Conservation (phyloP, 2,797 vertebrate genomes). For the Novumbra hubbsi region DNA sequence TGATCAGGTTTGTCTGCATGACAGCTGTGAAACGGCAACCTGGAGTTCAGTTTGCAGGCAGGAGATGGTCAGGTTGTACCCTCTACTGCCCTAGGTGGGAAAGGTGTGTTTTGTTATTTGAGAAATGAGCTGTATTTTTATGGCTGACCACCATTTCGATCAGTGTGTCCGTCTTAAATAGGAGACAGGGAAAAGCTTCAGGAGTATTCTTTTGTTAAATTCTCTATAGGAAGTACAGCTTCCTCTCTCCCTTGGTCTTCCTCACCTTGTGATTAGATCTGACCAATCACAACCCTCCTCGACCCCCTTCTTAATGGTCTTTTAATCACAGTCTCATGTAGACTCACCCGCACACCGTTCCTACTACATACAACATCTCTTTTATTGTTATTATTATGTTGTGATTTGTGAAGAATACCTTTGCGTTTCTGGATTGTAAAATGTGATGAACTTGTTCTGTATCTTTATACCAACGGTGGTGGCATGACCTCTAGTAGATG, state of each 20-base stretch:
- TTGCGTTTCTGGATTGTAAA: constrained; percentile 25
- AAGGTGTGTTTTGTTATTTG: background rate
- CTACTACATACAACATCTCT: background rate
- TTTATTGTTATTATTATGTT: constrained; percentile 17
- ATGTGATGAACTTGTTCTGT: constrained; percentile 29
- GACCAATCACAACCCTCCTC: background rate
- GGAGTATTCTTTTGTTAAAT: background rate
- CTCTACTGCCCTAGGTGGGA: background rate
- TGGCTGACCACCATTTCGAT: background rate
- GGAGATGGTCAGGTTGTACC: background rate
- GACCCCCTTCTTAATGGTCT: background rate
- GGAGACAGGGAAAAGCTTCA: background rate
- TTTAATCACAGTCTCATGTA: background rate
- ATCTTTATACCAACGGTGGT: constrained; percentile 26
- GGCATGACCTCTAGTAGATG: constrained; percentile 32
- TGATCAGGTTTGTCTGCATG: background rate
- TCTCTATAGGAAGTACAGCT: background rate
- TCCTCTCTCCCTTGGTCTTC: background rate
- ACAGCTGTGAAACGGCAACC: background rate
- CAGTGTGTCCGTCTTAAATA: background rate
- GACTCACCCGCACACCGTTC: background rate
- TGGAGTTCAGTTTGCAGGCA: background rate
- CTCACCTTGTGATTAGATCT: background rate
- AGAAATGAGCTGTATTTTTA: constrained; percentile 4
- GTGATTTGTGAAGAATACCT: constrained; percentile 40